Evolutionary conservation across 1,140 invertebrate genomes (phyloP).

Genomic region (Oryctes rhinoceros): DNA sequence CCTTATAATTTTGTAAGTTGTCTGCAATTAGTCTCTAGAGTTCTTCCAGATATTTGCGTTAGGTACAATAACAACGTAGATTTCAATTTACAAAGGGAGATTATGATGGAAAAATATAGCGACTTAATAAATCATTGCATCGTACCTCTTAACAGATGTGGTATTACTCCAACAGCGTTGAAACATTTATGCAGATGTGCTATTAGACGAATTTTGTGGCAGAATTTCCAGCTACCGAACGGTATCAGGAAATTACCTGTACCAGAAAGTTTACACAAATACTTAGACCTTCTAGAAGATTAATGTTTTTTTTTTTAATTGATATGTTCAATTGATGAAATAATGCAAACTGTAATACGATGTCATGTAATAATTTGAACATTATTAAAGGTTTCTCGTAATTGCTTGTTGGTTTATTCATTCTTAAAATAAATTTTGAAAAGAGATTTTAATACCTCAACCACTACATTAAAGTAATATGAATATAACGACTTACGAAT

Average conservation of each 20-base stretch:
- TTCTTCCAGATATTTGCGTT: conserved; percentile 62
- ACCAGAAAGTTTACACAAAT: conserved; percentile 70
- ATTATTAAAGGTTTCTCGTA: too few relatives aligned
- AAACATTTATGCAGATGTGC: conserved; percentile 73
- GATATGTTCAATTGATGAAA: too few relatives aligned
- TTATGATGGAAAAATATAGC: conserved; percentile 70
- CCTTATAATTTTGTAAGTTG: conserved; percentile 73
- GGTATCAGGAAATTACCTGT: conserved; percentile 74
- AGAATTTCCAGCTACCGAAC: conserved; percentile 75
- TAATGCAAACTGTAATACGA: too few relatives aligned
- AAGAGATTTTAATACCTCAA: too few relatives aligned
- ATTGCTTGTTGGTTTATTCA: too few relatives aligned
- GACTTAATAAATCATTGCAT: conserved; percentile 70
- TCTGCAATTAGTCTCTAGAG: conserved; percentile 72
- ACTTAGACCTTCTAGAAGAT: conserved; percentile 77
- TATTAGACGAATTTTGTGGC: conserved; percentile 70
- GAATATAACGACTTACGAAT: conserved; percentile 71
- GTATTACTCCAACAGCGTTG: conserved; percentile 67
- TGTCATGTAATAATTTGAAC: too few relatives aligned
- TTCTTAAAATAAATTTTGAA: too few relatives aligned
- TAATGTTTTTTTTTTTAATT: conserved; percentile 51
- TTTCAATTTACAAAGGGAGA: conserved; percentile 64
- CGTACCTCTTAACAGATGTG: conserved; percentile 68
- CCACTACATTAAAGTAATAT: background rate
- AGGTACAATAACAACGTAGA: conserved; percentile 58